These are phyloP conservation scores for Tiaroga cobitis DNA, from an alignment of 2,797 vertebrate species.

Conservation along the genomic window DNA sequence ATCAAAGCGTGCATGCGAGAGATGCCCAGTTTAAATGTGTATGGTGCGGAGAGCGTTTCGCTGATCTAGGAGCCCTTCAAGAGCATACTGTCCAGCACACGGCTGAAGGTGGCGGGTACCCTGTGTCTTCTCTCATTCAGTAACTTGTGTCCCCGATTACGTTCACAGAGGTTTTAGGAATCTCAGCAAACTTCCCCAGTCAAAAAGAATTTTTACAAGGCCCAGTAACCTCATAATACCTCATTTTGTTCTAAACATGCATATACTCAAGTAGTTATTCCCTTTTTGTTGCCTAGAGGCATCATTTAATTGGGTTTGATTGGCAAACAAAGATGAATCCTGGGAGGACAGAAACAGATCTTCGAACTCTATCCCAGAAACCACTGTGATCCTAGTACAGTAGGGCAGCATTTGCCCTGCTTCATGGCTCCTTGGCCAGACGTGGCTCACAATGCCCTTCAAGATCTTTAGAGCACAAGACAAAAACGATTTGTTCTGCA, in stretches of 20 bases:
- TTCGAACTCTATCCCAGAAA: neutral
- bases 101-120: constrained; percentile 86
- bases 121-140: constrained; percentile 88
- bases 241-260: neutral
- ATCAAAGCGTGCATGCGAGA: constrained; percentile 92
- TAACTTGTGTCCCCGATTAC: constrained; percentile 48
- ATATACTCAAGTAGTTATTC: neutral
- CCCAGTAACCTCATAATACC: constrained; percentile 20
- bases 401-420: neutral
- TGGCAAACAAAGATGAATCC: neutral
- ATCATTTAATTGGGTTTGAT: neutral
- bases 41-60: constrained; percentile 96
- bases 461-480: neutral
- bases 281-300: constrained; percentile 7
- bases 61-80: constrained; percentile 92
- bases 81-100: constrained; percentile 97
- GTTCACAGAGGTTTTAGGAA: constrained; percentile 3
- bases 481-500: constrained; percentile 3
- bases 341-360: neutral
- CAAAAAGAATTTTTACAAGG: neutral
- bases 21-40: constrained; percentile 98
- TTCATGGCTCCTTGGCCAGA: neutral
- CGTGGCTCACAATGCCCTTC: constrained; percentile 2
- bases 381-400: neutral
- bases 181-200: neutral